Evolutionary conservation across 2,113 vertebrate species (phyloP).

Genomic region (Ciconia stormi): DNA sequence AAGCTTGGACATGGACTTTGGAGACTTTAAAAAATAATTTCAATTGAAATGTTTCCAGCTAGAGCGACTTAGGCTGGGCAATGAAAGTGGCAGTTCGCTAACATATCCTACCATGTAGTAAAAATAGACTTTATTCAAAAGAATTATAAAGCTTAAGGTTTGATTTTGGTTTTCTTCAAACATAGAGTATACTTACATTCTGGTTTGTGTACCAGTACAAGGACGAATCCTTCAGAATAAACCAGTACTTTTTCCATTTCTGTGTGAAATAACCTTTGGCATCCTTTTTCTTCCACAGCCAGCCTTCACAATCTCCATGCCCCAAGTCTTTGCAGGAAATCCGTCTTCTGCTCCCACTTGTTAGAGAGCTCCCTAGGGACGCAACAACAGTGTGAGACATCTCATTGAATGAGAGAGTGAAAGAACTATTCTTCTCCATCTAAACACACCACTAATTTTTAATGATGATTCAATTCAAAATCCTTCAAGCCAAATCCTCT

Average conservation of each 20-base stretch:
- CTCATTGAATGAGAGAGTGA: not conserved
- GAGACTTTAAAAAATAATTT: not conserved
- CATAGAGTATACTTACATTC: conserved; percentile 75
- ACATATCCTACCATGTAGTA: accelerated
- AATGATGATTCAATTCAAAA: not conserved
- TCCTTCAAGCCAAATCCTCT: not conserved
- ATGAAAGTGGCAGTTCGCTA: not conserved
- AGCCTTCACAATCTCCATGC: conserved; percentile 89
- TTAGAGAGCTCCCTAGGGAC: conserved; percentile 77
- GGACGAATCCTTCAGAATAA: conserved; percentile 89
- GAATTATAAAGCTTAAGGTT: not conserved
- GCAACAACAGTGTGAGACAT: not conserved
- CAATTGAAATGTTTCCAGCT: not conserved
- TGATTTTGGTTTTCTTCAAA: not conserved
- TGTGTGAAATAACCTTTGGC: conserved; percentile 90
- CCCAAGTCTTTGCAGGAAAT: conserved; percentile 90
- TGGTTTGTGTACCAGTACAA: conserved; percentile 95
- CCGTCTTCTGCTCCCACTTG: conserved; percentile 83
- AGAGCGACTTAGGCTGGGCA: not conserved
- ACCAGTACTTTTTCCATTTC: conserved; percentile 94
- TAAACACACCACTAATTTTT: not conserved
- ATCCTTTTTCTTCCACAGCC: conserved; percentile 91
- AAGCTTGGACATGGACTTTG: not conserved
- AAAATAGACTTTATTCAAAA: not conserved
- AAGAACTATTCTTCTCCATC: not conserved